Evolutionary conservation across 2,113 vertebrate genomes (phyloP).

Genomic region (Osmerus eperlanus): DNA sequence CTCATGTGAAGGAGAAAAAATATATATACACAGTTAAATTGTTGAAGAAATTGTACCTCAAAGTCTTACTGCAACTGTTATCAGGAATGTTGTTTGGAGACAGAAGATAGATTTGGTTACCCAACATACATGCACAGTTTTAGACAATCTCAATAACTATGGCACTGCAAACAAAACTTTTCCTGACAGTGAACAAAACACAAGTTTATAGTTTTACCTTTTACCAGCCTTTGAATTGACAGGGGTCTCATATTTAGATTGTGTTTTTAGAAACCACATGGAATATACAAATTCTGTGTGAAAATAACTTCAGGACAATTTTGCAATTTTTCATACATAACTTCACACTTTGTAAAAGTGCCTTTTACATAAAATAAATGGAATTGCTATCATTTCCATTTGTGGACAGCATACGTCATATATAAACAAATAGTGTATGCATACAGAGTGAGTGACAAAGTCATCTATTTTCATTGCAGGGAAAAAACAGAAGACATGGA

Average conservation of each 20-base stretch:
- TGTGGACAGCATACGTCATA: slow-evolving; percentile 63
- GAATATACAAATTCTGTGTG: slow-evolving; percentile 8
- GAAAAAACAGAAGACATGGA: slow-evolving; percentile 60
- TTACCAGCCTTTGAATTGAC: no score
- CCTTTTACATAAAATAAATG: slow-evolving; percentile 63
- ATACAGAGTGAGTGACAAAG: slow-evolving; percentile 68
- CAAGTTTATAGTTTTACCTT: no score
- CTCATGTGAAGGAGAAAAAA: not conserved
- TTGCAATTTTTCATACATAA: slow-evolving; percentile 47
- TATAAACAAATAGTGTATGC: slow-evolving; percentile 64
- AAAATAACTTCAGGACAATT: slow-evolving; percentile 61
- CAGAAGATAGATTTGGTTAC: no score
- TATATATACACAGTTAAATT: not conserved
- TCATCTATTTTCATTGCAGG: slow-evolving; percentile 67
- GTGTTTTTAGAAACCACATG: not conserved
- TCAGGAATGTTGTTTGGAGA: no score
- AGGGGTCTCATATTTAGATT: no score
- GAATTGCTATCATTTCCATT: slow-evolving; percentile 65
- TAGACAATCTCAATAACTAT: no score
- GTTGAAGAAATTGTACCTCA: no score
- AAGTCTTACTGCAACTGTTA: no score
- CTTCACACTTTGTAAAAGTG: slow-evolving; percentile 59
- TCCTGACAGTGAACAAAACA: no score
- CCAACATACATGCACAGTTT: no score
- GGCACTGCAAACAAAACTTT: no score